Evolutionary conservation across 2,797 vertebrate genomes (phyloP).

Genomic region (Tiaroga cobitis): DNA sequence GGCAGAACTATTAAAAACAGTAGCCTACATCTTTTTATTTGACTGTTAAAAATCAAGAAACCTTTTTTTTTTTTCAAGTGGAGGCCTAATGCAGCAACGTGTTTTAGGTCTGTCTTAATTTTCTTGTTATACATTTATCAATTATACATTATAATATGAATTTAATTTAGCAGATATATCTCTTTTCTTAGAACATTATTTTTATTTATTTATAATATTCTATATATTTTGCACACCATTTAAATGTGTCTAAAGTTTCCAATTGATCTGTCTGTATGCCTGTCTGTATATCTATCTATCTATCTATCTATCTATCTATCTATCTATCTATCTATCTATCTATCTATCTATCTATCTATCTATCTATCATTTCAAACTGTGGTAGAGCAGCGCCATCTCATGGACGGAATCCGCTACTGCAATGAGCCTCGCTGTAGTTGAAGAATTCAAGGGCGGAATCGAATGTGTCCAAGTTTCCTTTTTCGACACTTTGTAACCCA

Average conservation of each 20-base stretch:
- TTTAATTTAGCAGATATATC: neutral
- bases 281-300: too few species aligned
- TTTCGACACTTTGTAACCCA: conserved; percentile 19
- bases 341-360: too few species aligned
- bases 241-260: neutral
- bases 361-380: neutral
- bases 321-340: too few species aligned
- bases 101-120: neutral
- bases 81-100: neutral
- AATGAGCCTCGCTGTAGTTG: conserved; percentile 23
- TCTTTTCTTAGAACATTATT: neutral
- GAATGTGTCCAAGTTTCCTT: conserved; percentile 11
- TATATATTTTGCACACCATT: neutral
- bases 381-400: conserved; percentile 41
- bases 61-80: neutral
- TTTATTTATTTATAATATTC: neutral
- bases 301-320: neutral
- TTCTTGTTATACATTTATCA: neutral
- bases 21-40: neutral
- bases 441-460: conserved; percentile 53
- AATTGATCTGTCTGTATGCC: too few species aligned
- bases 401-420: conserved; percentile 61
- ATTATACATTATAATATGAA: neutral
- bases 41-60: neutral
- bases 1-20: neutral